Evolutionary conservation across 2,888 invertebrate species (phyloP).

Genomic region (Xestia sexstrigata): DNA sequence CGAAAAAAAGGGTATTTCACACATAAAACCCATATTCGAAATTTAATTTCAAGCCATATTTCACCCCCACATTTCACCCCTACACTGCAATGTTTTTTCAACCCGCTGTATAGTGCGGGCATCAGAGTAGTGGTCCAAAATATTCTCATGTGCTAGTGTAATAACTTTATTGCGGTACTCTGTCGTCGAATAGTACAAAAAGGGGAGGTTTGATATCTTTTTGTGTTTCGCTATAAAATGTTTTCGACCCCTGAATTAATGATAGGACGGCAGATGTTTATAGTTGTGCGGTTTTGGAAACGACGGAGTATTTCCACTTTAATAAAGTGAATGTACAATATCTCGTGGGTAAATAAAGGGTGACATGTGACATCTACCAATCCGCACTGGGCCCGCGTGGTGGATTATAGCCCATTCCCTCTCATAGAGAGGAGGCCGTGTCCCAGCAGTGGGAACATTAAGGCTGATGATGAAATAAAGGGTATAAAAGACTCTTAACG

Average conservation of each 20-base stretch:
- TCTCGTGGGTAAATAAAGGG: too few species aligned
- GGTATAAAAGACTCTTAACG: too few species aligned
- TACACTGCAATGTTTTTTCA: slow-evolving; percentile 51
- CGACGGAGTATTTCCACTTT: background rate
- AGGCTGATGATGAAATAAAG: too few species aligned
- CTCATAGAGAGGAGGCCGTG: too few species aligned
- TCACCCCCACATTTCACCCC: slow-evolving; percentile 39
- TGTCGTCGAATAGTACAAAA: slow-evolving; percentile 61
- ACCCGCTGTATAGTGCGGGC: slow-evolving; percentile 55
- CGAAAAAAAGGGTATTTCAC: slow-evolving; percentile 27
- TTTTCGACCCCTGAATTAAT: slow-evolving; percentile 58
- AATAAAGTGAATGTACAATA: background rate
- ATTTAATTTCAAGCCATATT: slow-evolving; percentile 57
- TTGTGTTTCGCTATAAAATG: slow-evolving; percentile 54
- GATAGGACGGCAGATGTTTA: slow-evolving; percentile 34
- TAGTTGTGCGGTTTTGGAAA: background rate
- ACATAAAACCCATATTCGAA: slow-evolving; percentile 51
- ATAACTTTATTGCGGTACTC: slow-evolving; percentile 63
- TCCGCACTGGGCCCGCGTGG: too few species aligned
- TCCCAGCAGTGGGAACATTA: too few species aligned
- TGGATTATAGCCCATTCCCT: too few species aligned
- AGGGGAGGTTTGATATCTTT: slow-evolving; percentile 56
- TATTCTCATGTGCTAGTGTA: slow-evolving; percentile 54
- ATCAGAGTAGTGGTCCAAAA: slow-evolving; percentile 55
- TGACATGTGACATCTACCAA: too few species aligned